These are phyloP conservation scores for Lasioglossum malachurum DNA, from an alignment of 2,888 invertebrate species.

Conservation along the genomic window DNA sequence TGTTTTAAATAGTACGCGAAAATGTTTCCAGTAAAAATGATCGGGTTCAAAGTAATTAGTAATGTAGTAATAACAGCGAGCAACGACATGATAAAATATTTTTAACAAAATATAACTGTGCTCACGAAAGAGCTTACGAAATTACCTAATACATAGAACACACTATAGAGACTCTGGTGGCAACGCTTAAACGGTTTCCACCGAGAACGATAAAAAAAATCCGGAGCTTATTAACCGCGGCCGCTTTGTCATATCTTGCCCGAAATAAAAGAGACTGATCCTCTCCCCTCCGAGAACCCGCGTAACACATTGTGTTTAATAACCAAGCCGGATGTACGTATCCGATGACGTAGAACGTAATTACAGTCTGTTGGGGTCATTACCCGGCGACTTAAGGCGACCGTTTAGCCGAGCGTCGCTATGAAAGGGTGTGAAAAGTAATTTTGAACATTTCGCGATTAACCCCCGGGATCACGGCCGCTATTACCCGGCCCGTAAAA, in stretches of 20 bases:
- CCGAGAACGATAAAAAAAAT: slow-evolving; percentile 42
- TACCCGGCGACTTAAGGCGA: slow-evolving; percentile 38
- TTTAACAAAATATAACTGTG: too few species aligned
- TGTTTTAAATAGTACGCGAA: neutral
- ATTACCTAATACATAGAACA: neutral
- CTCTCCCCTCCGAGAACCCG: neutral
- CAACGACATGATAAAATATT: neutral
- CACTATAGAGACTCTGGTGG: neutral
- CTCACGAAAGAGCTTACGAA: neutral
- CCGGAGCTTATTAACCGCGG: slow-evolving; percentile 41
- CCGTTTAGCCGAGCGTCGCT: slow-evolving; percentile 22
- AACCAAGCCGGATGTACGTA: slow-evolving; percentile 32
- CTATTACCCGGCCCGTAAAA: slow-evolving; percentile 9
- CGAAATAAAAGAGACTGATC: slow-evolving; percentile 42
- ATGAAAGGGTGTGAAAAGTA: slow-evolving; percentile 32
- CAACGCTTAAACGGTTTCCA: slow-evolving; percentile 43
- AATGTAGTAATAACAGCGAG: neutral
- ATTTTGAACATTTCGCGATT: slow-evolving; percentile 43
- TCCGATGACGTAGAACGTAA: slow-evolving; percentile 46
- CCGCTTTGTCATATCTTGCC: slow-evolving; percentile 19
- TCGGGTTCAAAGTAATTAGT: neutral
- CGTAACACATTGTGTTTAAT: slow-evolving; percentile 49
- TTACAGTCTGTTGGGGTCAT: slow-evolving; percentile 38
- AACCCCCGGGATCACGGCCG: slow-evolving; percentile 5
- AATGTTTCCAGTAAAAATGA: neutral